phyloP scores from a whole-genome alignment of 2,888 invertebrate species.

The Clostera curtula region DNA sequence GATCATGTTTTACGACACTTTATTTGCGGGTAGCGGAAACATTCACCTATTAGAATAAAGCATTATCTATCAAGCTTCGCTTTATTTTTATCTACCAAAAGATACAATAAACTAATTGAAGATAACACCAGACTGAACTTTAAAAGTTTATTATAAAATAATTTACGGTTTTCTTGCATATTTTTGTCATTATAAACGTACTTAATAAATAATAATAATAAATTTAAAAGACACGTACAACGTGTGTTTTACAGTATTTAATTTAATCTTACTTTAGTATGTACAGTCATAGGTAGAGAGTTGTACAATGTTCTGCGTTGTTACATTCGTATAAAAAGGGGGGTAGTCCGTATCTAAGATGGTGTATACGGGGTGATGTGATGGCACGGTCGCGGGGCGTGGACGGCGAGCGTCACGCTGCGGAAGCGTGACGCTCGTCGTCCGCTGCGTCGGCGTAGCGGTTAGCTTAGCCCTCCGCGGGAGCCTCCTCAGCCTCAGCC shows the following conservation, averaged over 20 bases:
- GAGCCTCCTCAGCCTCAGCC: slow-evolving; percentile 37
- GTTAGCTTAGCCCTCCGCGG: slow-evolving; percentile 47
- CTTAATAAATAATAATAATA: slow-evolving; percentile 63
- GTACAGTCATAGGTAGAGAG: slow-evolving; percentile 63
- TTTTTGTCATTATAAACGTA: slow-evolving; percentile 69
- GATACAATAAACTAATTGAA: slow-evolving; percentile 33
- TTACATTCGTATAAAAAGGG: slow-evolving; percentile 62
- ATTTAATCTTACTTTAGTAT: slow-evolving; percentile 71
- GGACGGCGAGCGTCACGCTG: slow-evolving; percentile 17
- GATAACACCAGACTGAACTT: slow-evolving; percentile 53
- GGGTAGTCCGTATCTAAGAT: slow-evolving; percentile 61
- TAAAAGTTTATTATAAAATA: slow-evolving; percentile 72
- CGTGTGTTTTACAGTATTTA: slow-evolving; percentile 69
- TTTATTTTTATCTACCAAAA: slow-evolving; percentile 16
- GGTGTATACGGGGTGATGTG: slow-evolving; percentile 46
- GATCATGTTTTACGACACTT: background rate
- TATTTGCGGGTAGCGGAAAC: slow-evolving; percentile 3
- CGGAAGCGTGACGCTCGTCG: slow-evolving; percentile 16
- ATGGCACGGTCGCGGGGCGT: slow-evolving; percentile 19
- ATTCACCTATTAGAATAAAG: slow-evolving; percentile 3
- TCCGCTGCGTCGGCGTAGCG: slow-evolving; percentile 18
- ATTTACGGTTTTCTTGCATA: slow-evolving; percentile 56
- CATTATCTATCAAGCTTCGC: slow-evolving; percentile 7
- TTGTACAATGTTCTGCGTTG: slow-evolving; percentile 56
- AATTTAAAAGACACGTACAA: slow-evolving; percentile 71